Percentiles rank a stretch among this genome's conserved stretches.
Evolutionary conservation across 2,113 vertebrate genomes (phyloP).

Genomic region (Marcusenius ussheri): DNA sequence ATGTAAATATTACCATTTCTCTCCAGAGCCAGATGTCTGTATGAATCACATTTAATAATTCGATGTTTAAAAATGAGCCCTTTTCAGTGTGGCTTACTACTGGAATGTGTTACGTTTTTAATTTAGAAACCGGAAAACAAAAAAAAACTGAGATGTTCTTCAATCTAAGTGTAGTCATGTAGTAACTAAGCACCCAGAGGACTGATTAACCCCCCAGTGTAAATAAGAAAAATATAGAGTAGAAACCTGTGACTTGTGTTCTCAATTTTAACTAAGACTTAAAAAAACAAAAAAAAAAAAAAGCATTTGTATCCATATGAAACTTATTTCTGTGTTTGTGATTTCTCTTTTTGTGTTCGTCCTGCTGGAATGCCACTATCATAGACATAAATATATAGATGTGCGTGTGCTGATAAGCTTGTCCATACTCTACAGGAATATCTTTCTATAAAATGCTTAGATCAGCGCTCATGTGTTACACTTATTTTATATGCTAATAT

Average conservation of each 20-base stretch:
- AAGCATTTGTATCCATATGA: slow-evolving; percentile 60
- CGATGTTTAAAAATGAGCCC: slow-evolving; percentile 49
- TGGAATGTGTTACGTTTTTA: slow-evolving; percentile 71
- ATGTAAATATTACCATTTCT: slow-evolving; percentile 61
- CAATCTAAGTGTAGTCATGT: slow-evolving; percentile 63
- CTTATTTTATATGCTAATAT: slow-evolving; percentile 99
- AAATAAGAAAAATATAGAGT: slow-evolving; percentile 65
- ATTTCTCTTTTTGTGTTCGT: slow-evolving; percentile 73
- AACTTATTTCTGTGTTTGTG: slow-evolving; percentile 63
- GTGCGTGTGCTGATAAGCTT: slow-evolving; percentile 77
- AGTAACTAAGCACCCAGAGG: slow-evolving; percentile 66
- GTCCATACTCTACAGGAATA: slow-evolving; percentile 86
- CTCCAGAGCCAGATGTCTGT: slow-evolving; percentile 54
- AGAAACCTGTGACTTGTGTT: slow-evolving; percentile 66
- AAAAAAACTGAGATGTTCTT: slow-evolving; percentile 52
- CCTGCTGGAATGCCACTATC: slow-evolving; percentile 71
- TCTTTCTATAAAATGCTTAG: slow-evolving; percentile 84
- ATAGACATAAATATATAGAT: slow-evolving; percentile 62
- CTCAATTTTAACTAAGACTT: slow-evolving; percentile 56
- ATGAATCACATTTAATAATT: slow-evolving; percentile 46
- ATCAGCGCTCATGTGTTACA: slow-evolving; percentile 75
- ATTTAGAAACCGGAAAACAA: slow-evolving; percentile 26
- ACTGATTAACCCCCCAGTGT: slow-evolving; percentile 68
- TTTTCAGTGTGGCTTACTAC: slow-evolving; percentile 59
- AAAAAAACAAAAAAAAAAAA: slow-evolving; percentile 48